Base-by-base conservation (phyloP, 2,113 vertebrate genomes). In the Chaetodon auriga region DNA sequence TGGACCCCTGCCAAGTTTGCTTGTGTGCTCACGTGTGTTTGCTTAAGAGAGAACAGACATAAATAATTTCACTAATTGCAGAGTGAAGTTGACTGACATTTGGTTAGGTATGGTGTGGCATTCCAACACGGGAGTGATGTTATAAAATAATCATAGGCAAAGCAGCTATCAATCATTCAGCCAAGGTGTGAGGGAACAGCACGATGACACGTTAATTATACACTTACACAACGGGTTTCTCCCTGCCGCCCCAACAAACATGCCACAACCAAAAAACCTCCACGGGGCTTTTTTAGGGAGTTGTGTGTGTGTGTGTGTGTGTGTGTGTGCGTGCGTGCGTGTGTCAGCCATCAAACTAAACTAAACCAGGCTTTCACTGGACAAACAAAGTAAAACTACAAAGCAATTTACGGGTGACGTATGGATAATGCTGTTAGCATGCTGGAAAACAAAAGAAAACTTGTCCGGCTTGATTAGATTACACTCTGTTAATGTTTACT, bases 141-240 rank as follows among this genome's bases (percentile, higher is more conserved):
- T 91, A 92, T 92, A 93, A 92, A 93, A 93, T 94, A 95, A 95
- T 95, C 93, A 94, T 88, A 94, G 94, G 90, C 88, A 86, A 53
- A 87, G 92, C 69, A 81, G 72, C 89, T 69, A 94, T 94, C 90
- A 92, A 93, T 95, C 94, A 94, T 57, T 75, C 55, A 66, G 66
- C 63, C 61, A 60, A 88, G 88, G 89, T 89, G 89, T 82, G 87
- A 89, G 87, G 73, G 87, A 89, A 90, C 86, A 75, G 78, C 57
- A 21, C 1, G 87, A 90, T 93, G 94, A 94, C 94, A 95, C 65
- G 41, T 84, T 92, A 94, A 95, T 94, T 93, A 94, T 88, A 95
- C 78, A 60, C 88, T 83, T 25, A 77, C 77, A 79, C 90, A 90
- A 92, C 91, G 88, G 93, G 93, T 95, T 95, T 93, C 91, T 94